Conservation (phyloP, 2,797 vertebrate species). For the Sebastes minor region DNA sequence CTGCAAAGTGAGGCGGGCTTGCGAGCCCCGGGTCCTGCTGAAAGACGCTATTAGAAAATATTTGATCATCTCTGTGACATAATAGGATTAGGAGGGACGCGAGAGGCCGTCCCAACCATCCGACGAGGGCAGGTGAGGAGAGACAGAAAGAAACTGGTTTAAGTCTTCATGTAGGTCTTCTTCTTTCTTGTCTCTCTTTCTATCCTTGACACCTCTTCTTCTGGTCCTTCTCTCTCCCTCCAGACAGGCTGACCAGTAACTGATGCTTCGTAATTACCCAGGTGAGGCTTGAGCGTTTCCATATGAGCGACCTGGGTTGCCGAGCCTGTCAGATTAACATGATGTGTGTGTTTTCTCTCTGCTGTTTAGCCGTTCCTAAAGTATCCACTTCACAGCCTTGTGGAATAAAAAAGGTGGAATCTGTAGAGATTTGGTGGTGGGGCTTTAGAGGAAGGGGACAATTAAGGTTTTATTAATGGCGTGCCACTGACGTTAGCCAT, state of each 20-base stretch:
- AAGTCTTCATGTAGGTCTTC: constrained; percentile 21
- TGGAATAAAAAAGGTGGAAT: constrained; percentile 36
- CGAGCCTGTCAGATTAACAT: constrained; percentile 68
- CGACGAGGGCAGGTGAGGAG: constrained; percentile 35
- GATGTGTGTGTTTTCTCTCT: constrained; percentile 62
- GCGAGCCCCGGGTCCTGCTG: neutral
- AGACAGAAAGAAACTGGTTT: constrained; percentile 38
- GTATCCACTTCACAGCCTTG: constrained; percentile 47
- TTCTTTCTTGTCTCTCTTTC: constrained; percentile 26
- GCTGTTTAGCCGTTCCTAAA: constrained; percentile 34
- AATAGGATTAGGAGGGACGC: constrained; percentile 46
- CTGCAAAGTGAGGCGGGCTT: constrained; percentile 16
- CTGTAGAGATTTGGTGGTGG: constrained; percentile 26
- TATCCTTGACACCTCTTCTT: constrained; percentile 47
- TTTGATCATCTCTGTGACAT: constrained; percentile 52
- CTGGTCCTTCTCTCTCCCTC: constrained; percentile 17
- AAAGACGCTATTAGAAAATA: constrained; percentile 45
- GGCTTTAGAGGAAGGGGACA: constrained; percentile 62
- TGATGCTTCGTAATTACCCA: constrained; percentile 59
- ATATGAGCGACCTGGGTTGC: constrained; percentile 52
- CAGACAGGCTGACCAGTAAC: constrained; percentile 46
- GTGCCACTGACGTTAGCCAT: constrained; percentile 74
- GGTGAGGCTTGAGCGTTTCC: constrained; percentile 72
- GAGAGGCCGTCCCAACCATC: neutral
- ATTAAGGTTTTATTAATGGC: constrained; percentile 73